Evolutionary conservation across 1,140 invertebrate species (phyloP), one percentile per base, ranked within the genome.

Genomic region (Oreohelix idahoensis): DNA sequence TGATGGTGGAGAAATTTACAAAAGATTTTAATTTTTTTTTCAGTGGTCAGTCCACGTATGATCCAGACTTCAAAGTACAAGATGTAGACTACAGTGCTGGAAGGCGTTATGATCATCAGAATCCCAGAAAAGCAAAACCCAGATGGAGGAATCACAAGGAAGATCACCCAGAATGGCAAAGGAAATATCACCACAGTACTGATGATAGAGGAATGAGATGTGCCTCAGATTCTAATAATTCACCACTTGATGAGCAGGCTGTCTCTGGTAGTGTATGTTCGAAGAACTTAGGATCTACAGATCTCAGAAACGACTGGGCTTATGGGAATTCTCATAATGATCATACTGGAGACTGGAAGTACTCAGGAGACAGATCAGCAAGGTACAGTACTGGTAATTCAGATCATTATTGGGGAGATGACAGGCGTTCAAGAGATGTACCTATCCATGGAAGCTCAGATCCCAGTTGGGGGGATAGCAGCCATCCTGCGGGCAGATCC

Each of bases 31-130:
- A n/a, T n/a, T n/a, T 35, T 73, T 20, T 42, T 76, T 76, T 51
- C 74, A 53, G 74, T 8, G 74, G 74, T 32, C 29, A 76, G 45
- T 76, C 74, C 17, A 29, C 45, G 29, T 76, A 35, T 76, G 74
- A 76, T 76, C 74, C 74, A 53, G 53, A 76, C 20, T 76, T 45
- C 45, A 51, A 49, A 53, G 23, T 49, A n/a, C 23, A 5, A 51
- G 74, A 76, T 49, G 45, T 32, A n/a, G n/a, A 58, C 15, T 5
- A 4, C 5, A n/a, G 53, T 13, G 8, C 8, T 23, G 26, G 53
- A 4, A n/a, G 26, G 26, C n/a, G n/a, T n/a, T n/a, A n/a, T n/a
- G n/a, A 26, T 11, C 29, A 66, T 66, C 63, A 2, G 17, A 35
- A 11, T 15, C 1, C n/a, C 63, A 76, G 32, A 53, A 45, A 29